phyloP scores from a whole-genome alignment of 2,797 vertebrate genomes.

The Ctenosaura bakeri region DNA sequence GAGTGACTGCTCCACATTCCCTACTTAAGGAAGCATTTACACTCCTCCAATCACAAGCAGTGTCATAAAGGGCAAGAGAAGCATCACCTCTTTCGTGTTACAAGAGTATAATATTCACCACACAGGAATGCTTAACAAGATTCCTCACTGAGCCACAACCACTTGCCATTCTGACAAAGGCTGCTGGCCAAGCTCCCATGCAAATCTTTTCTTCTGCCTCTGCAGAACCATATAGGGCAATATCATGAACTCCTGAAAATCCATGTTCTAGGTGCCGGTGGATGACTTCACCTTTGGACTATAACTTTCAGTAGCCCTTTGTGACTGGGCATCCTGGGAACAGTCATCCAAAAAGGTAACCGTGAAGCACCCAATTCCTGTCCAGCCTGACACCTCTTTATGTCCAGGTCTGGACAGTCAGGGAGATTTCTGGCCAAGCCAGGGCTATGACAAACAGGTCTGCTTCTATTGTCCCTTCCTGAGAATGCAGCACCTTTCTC shows the following conservation, averaged over 20 bases:
- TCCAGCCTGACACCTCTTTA: no score
- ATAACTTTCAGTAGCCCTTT: neutral
- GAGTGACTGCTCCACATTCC: neutral
- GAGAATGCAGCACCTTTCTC: no score
- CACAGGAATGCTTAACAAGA: neutral
- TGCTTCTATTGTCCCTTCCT: no score
- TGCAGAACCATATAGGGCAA: constrained; percentile 10
- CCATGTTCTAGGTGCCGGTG: neutral
- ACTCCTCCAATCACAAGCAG: neutral
- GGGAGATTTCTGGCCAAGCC: no score
- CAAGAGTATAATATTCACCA: constrained; percentile 3
- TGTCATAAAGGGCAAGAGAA: neutral
- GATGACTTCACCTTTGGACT: neutral
- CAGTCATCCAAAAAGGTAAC: neutral
- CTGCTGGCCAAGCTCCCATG: neutral
- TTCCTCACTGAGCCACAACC: neutral
- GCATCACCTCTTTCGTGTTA: neutral
- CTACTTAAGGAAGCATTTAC: neutral
- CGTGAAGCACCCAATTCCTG: no score
- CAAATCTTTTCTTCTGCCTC: constrained; percentile 4
- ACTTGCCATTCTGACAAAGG: neutral
- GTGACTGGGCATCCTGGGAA: neutral
- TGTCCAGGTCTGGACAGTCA: no score
- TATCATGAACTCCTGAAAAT: neutral
- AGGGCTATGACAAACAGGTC: no score